Conservation (phyloP, 2,888 invertebrate genomes). For the Eupelmus urozonus region DNA sequence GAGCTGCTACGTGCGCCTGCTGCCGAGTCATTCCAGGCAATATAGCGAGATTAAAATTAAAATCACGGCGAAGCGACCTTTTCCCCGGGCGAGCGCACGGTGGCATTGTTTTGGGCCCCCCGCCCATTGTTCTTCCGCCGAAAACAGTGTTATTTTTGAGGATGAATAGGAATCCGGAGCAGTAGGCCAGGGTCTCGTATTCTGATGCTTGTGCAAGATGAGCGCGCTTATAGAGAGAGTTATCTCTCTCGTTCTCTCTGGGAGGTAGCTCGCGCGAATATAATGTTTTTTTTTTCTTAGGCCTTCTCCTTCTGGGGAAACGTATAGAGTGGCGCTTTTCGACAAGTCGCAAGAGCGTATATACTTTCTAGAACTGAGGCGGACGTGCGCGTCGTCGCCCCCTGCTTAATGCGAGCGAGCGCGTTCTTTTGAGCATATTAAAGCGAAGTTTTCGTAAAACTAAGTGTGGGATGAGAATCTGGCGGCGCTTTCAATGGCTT, state of each 20-base stretch:
- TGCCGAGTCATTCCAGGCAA: conserved; percentile 48
- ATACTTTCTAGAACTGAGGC: background rate
- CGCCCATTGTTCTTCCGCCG: conserved; percentile 38
- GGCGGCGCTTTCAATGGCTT: too few species aligned
- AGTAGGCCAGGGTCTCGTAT: conserved; percentile 51
- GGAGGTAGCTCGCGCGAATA: background rate
- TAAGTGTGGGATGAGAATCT: too few species aligned
- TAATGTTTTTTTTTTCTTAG: too few species aligned
- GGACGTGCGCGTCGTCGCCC: background rate
- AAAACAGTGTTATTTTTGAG: conserved; percentile 48
- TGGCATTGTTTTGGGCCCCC: conserved; percentile 48
- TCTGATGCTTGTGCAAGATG: background rate
- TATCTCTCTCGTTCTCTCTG: background rate
- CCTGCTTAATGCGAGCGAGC: too few species aligned
- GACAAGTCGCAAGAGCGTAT: background rate
- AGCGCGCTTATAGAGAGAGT: background rate
- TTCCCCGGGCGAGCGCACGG: conserved; percentile 16
- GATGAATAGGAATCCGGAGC: conserved; percentile 47
- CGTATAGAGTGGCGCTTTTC: background rate
- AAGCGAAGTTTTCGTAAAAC: too few species aligned
- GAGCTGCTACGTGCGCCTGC: conserved; percentile 4
- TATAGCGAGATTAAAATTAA: conserved; percentile 47
- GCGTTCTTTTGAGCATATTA: too few species aligned
- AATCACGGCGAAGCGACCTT: conserved; percentile 23
- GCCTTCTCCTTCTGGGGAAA: too few species aligned